phyloP scores from a whole-genome alignment of 2,113 vertebrate species.

The Sialia sialis region DNA sequence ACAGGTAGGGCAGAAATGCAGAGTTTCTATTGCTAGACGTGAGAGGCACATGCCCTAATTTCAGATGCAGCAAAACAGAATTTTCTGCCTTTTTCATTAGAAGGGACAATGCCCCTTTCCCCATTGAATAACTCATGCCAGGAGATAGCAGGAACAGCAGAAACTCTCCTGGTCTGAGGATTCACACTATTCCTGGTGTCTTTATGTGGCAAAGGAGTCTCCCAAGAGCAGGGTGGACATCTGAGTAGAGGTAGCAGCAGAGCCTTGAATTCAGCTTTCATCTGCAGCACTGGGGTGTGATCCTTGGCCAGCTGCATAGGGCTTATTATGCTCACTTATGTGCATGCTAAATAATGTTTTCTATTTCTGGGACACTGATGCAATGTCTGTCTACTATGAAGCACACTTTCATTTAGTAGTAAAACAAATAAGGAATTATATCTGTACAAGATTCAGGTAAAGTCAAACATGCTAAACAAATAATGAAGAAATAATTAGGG shows the following conservation, averaged over 20 bases:
- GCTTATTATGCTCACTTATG: background rate
- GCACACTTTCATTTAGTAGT: background rate
- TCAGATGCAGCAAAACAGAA: background rate
- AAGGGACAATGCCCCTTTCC: background rate
- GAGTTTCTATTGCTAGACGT: background rate
- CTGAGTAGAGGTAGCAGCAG: background rate
- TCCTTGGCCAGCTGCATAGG: background rate
- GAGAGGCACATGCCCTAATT: background rate
- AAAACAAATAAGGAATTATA: background rate
- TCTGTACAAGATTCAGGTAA: background rate
- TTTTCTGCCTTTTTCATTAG: background rate
- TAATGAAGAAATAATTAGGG: background rate
- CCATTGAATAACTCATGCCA: background rate
- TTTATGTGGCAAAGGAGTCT: background rate
- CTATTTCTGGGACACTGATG: background rate
- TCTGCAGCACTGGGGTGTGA: background rate
- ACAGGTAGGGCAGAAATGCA: background rate
- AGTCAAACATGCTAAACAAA: background rate
- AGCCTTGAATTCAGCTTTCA: background rate
- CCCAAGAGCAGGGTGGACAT: fast-evolving
- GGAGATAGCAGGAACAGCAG: background rate
- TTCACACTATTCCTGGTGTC: background rate
- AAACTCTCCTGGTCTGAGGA: background rate
- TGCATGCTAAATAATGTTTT: background rate
- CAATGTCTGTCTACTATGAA: background rate